Conservation (phyloP, 2,797 vertebrate species). For the Pantherophis alleghaniensis region DNA sequence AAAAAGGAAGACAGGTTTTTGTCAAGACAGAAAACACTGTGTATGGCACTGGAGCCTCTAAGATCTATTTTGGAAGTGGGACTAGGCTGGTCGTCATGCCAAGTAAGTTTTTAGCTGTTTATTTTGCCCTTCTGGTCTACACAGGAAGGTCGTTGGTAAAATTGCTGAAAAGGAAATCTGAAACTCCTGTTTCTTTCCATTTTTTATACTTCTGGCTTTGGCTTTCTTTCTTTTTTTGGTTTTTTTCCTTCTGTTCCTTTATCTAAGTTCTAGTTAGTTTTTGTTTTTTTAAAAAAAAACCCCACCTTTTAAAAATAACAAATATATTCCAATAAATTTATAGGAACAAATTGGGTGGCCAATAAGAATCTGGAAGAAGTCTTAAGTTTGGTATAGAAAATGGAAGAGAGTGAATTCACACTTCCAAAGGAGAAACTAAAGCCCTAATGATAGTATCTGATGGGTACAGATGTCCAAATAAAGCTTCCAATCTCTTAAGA, state of each 20-base stretch:
- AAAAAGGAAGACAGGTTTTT: background rate
- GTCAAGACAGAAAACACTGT: background rate
- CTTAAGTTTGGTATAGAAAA: no score
- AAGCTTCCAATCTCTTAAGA: background rate
- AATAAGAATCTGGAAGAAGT: no score
- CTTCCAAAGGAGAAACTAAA: background rate
- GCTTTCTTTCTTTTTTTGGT: no score
- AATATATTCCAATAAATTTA: no score
- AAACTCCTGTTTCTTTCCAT: background rate
- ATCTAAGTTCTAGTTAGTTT: no score
- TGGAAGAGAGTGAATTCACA: no score
- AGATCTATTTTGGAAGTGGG: background rate
- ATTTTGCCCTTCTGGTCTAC: background rate
- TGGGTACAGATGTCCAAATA: background rate
- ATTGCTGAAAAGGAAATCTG: no score
- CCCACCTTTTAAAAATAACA: no score
- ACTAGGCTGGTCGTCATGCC: background rate
- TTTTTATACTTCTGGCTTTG: background rate
- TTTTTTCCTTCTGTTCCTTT: no score
- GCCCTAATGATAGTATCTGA: background rate
- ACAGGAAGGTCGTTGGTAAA: background rate
- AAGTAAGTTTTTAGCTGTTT: background rate
- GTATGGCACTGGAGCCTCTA: rapidly evolving
- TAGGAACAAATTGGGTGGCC: no score
- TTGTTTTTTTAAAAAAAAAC: no score